phyloP scores from a whole-genome alignment of 53 echinoderm and acorn worm species.

The Glandiceps talaboti region DNA sequence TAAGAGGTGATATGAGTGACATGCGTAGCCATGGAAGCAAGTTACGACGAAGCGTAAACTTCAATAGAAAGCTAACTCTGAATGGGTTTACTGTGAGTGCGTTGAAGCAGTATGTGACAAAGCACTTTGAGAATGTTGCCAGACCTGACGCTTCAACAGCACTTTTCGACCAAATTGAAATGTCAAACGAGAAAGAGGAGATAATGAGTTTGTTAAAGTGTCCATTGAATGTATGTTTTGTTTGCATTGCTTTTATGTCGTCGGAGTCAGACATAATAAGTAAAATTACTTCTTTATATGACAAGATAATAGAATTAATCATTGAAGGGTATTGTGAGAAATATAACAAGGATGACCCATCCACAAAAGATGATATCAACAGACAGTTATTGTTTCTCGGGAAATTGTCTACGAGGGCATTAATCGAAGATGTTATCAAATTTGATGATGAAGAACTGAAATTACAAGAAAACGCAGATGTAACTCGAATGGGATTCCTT shows the following conservation, averaged over 20 bases:
- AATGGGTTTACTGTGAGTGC: neutral
- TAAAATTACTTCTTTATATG: neutral
- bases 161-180: neutral
- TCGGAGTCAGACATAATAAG: neutral
- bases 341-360: neutral
- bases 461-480: neutral
- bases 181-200: neutral
- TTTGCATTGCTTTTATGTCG: neutral
- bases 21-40: too few relatives aligned
- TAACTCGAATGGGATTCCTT: neutral
- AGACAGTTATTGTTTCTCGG: neutral
- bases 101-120: neutral
- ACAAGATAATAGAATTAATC: neutral
- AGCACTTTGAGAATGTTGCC: neutral
- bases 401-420: neutral
- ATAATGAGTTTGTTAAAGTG: neutral
- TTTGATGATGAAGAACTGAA: neutral
- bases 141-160: neutral
- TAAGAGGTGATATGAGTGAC: neutral
- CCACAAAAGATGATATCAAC: neutral
- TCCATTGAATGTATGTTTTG: neutral
- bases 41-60: neutral
- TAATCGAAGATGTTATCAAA: neutral
- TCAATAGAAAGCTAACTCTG: neutral
- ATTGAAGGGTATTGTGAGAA: neutral